Evolutionary conservation across 2,888 invertebrate species (phyloP), one percentile per base, ranked within the genome.

Genomic region (Caenorhabditis sp.): DNA sequence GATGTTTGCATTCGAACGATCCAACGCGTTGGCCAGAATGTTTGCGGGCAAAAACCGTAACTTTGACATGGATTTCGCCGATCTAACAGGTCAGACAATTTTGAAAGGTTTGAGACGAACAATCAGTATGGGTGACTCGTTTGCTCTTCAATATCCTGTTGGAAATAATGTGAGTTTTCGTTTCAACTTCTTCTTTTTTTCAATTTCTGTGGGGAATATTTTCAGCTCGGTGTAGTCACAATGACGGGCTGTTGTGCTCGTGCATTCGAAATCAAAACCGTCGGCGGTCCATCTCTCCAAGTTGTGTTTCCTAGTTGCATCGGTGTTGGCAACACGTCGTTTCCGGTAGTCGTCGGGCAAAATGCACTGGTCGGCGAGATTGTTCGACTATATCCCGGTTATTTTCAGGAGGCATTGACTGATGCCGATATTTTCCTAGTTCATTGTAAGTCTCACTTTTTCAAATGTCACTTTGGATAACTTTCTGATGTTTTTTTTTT

Each of bases 371-470:
- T 68, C 27, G 68, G 68, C n/a, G 63, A 63, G 36, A 68, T 68
- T 36, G 68, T 68, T 4, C 63, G 68, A n/a, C 60, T 62, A 6
- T 63, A 63, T 23, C 68, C 68, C 0, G 68, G 68, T 10, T 68
- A 62, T 50, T 50, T 68, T 6, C 53, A 62, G 19, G 59, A 68
- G 19, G 21, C 14, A 4, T 50, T 68, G 31, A 63, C 68, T 23
- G 68, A 68, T 23, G 68, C 68, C 14, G 68, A 68, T 55, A 63
- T 63, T 24, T 68, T 59, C 50, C 53, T 68, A 27, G 63, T 68
- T 12, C 59, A 63, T 55, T 68, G 68, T 68, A 24, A 68, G 68
- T 59, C 23, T 5, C 1, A 10, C n/a, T n/a, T n/a, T 1, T 1
- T 2, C 37, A 8, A n/a, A 24, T 24, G n/a, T 21, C n/a, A 17